phyloP scores from a whole-genome alignment of 2,888 invertebrate species.

The Agriopis leucophaearia region DNA sequence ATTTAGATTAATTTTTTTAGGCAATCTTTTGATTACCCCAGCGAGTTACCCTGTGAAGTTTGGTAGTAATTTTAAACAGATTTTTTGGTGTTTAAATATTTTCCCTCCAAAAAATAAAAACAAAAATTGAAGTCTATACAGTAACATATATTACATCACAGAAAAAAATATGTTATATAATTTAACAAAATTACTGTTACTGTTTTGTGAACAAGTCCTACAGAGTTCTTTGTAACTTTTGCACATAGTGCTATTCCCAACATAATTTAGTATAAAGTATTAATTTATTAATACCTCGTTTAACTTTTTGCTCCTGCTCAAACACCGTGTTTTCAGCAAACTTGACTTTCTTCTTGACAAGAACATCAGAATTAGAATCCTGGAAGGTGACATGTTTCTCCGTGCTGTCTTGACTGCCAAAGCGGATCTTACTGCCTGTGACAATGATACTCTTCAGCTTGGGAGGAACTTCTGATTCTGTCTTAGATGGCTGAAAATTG shows the following conservation, averaged over 20 bases:
- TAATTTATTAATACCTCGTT: conserved; percentile 78
- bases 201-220: too few relatives aligned
- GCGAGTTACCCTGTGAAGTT: too few relatives aligned
- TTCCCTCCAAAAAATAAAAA: too few relatives aligned
- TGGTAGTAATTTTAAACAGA: too few relatives aligned
- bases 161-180: too few relatives aligned
- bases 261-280: neutral
- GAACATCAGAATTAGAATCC: conserved; percentile 67
- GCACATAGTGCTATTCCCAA: neutral
- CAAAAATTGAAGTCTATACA: too few relatives aligned
- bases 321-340: conserved; percentile 79
- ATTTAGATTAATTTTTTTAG: too few relatives aligned
- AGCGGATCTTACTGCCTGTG: conserved; percentile 60
- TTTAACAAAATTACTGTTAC: too few relatives aligned
- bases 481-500: conserved; percentile 66
- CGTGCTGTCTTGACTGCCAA: conserved; percentile 76
- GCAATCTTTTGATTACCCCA: too few relatives aligned
- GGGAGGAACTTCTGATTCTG: conserved; percentile 60
- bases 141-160: too few relatives aligned
- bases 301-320: conserved; percentile 63
- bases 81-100: too few relatives aligned
- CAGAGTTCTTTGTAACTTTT: too few relatives aligned
- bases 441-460: conserved; percentile 78
- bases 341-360: conserved; percentile 74
- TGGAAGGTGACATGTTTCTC: conserved; percentile 78